These are phyloP conservation scores for Leptatherina wallacei DNA, from an alignment of 2,797 vertebrate genomes.

Conservation along the genomic window DNA sequence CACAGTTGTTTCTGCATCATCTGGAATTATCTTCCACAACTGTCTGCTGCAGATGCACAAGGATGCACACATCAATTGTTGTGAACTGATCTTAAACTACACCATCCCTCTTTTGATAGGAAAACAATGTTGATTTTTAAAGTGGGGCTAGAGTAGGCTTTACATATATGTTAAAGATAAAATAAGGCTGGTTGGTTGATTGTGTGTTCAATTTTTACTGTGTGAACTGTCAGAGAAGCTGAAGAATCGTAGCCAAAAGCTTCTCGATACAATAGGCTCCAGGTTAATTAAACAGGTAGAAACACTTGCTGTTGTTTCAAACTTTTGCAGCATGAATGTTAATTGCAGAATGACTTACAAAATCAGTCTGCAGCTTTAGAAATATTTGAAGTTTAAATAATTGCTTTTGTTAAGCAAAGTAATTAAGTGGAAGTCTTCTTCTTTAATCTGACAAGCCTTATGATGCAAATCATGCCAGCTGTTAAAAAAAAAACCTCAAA, in stretches of 20 bases:
- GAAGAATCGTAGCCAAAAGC: too few species aligned
- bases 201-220: too few species aligned
- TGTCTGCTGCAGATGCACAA: slow-evolving; percentile 1
- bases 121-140: background rate
- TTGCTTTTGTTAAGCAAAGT: background rate
- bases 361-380: background rate
- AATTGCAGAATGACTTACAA: slow-evolving; percentile 15
- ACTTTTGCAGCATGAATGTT: slow-evolving; percentile 25
- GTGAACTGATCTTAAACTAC: background rate
- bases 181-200: too few species aligned
- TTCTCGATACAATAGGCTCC: too few species aligned
- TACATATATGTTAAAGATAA: too few species aligned
- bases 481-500: too few species aligned
- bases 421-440: background rate
- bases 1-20: slow-evolving; percentile 13
- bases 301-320: background rate
- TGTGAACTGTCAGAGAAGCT: too few species aligned
- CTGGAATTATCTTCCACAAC: slow-evolving; percentile 24
- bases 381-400: background rate
- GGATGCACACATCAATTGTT: slow-evolving; percentile 3
- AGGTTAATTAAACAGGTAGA: too few species aligned
- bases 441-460: background rate
- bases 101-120: background rate
- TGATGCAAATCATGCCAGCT: background rate
- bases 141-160: background rate